phyloP scores from a whole-genome alignment of 2,113 vertebrate genomes.

The Elachura formosa region DNA sequence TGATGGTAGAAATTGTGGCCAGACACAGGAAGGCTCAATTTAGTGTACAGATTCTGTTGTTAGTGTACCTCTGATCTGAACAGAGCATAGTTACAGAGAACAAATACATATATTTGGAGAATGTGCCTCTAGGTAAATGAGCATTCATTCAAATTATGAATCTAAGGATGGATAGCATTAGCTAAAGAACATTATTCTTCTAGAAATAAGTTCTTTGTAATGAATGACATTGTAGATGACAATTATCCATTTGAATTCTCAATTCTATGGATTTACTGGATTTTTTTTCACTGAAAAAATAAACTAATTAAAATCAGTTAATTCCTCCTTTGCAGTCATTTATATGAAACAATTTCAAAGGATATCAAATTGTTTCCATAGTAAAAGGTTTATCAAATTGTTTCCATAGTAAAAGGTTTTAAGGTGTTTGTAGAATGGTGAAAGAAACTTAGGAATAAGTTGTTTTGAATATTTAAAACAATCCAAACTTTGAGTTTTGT shows the following conservation, averaged over 20 bases:
- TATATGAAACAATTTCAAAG: background rate
- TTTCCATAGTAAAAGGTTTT: background rate
- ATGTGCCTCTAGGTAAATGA: background rate
- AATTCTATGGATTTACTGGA: background rate
- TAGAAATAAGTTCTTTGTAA: background rate
- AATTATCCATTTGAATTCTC: background rate
- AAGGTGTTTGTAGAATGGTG: background rate
- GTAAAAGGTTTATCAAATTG: background rate
- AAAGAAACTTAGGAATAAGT: background rate
- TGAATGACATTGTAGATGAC: background rate
- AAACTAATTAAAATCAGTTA: background rate
- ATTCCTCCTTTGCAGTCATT: background rate
- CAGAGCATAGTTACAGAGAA: background rate
- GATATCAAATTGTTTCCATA: background rate
- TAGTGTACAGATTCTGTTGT: background rate
- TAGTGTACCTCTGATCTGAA: background rate
- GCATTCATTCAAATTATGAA: background rate
- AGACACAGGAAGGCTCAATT: background rate
- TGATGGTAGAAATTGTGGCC: background rate
- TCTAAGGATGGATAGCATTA: background rate
- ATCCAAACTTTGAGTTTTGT: background rate
- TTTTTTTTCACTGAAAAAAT: background rate
- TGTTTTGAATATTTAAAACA: background rate
- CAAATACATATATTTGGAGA: background rate
- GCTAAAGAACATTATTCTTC: background rate